Evolutionary conservation across 2,797 vertebrate species (phyloP), one percentile per base, ranked within the genome.

Genomic region (Melanotaenia pygmaea): DNA sequence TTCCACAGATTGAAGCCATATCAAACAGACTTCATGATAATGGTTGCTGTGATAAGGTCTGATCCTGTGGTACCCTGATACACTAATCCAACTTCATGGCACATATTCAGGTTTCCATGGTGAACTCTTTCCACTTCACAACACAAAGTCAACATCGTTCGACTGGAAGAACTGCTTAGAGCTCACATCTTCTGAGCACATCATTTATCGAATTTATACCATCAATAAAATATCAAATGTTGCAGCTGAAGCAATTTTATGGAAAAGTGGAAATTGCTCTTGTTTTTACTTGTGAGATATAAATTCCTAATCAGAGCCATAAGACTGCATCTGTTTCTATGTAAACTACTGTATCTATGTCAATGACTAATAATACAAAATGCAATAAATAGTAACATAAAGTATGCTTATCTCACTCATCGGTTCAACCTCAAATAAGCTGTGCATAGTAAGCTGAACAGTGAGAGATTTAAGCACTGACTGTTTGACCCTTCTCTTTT

Each of bases 71-170:
- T 82, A 50, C 77, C 66, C 65, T 83, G 77, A 76, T 84, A 83
- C 85, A 77, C 74, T 79, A 86, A 85, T 88, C 82, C 77, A 71
- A 72, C 77, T 79, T 70, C 78, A 70, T 85, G 82, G 84, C 83
- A 86, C 77, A 77, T 74, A 64, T 71, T 90, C 76, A 85, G 67
- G 86, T 93, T 91, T 92, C 90, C 84, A 86, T 82, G 84, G 70
- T 53, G 64, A 82, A 70, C 76, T 56, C 70, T 80, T 91, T 89
- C 86, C 84, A 90, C 68, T 72, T 78, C 65, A 66, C 24, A 66
- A 71, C 60, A 18, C 74, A 72, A 50, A 70, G 67, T 51, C 12
- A 1, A 22, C 2, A 5, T 77, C 74, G 87, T 86, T 88, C 83
- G 85, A 81, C 59, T 67, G 69, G 60, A 22, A 54, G 51, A 78